Evolutionary conservation across 2,113 vertebrate species (phyloP).

Genomic region (Epinephelus moara): DNA sequence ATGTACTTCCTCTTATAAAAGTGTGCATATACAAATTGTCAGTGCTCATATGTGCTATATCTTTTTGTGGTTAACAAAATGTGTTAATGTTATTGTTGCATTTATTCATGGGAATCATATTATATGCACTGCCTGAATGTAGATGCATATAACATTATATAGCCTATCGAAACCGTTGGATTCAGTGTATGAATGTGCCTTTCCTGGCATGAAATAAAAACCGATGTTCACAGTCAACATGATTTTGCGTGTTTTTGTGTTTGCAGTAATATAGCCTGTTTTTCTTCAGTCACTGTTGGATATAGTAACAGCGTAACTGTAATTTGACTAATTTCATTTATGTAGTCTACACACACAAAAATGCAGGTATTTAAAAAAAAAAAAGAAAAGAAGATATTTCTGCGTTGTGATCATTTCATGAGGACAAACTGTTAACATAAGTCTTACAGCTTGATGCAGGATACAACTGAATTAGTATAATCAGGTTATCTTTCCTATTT

Average conservation of each 20-base stretch:
- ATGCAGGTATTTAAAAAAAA: neutral
- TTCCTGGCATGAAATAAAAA: slow-evolving; percentile 81
- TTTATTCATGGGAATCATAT: slow-evolving; percentile 76
- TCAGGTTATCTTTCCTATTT: neutral
- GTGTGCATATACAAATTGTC: slow-evolving; percentile 74
- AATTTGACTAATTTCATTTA: neutral
- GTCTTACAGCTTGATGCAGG: neutral
- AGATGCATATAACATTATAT: slow-evolving; percentile 81
- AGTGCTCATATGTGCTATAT: slow-evolving; percentile 78
- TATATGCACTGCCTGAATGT: slow-evolving; percentile 82
- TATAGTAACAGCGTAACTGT: neutral
- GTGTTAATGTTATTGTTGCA: slow-evolving; percentile 79
- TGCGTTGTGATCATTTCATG: neutral
- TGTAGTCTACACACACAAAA: neutral
- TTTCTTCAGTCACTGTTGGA: neutral
- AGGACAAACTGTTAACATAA: neutral
- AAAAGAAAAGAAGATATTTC: neutral
- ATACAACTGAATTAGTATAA: neutral
- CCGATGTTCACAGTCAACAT: slow-evolving; percentile 61
- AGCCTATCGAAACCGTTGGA: slow-evolving; percentile 67
- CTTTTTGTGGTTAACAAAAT: slow-evolving; percentile 78
- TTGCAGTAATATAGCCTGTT: neutral
- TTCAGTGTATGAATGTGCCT: slow-evolving; percentile 79
- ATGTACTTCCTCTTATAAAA: slow-evolving; percentile 74
- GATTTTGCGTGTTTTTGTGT: slow-evolving; percentile 27